Percentiles rank a stretch among this genome's conserved stretches.
These are phyloP conservation scores for Drosophila sordidula DNA, from an alignment of 2,888 invertebrate species.

Conservation along the genomic window DNA sequence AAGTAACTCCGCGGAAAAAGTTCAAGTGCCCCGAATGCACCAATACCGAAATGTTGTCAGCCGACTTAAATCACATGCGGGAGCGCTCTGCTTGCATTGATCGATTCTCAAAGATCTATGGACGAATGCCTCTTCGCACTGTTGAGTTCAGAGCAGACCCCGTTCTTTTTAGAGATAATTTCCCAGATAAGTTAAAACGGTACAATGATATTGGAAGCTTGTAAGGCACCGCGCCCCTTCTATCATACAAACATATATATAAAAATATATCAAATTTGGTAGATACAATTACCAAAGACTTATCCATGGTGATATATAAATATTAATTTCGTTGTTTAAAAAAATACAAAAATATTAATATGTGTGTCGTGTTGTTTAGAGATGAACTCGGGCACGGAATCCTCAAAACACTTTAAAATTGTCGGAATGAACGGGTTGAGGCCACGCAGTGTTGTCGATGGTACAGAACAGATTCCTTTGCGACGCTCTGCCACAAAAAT, in stretches of 20 bases:
- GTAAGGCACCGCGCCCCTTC: slow-evolving; percentile 84
- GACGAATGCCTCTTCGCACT: slow-evolving; percentile 93
- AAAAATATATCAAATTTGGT: slow-evolving; percentile 7
- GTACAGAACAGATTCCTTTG: no score
- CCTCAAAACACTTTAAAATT: no score
- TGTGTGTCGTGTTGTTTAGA: not conserved
- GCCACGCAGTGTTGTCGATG: no score
- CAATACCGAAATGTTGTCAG: slow-evolving; percentile 96
- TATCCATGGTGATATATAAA: slow-evolving; percentile 10
- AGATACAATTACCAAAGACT: slow-evolving; percentile 54
- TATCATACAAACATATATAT: not conserved
- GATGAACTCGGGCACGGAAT: no score
- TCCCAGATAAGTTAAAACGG: slow-evolving; percentile 93
- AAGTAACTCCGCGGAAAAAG: slow-evolving; percentile 97
- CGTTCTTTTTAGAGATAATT: slow-evolving; percentile 94
- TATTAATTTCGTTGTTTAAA: not conserved
- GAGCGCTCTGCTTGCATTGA: slow-evolving; percentile 96
- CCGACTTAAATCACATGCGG: slow-evolving; percentile 96
- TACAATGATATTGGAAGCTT: slow-evolving; percentile 96
- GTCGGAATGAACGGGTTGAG: no score
- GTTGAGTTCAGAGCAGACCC: slow-evolving; percentile 98
- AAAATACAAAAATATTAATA: not conserved
- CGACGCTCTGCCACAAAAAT: no score
- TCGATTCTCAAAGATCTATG: slow-evolving; percentile 91
- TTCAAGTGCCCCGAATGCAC: slow-evolving; percentile 98